These are phyloP conservation scores for Drosophila rubida DNA, from an alignment of 2,888 invertebrate genomes.

Conservation along the genomic window DNA sequence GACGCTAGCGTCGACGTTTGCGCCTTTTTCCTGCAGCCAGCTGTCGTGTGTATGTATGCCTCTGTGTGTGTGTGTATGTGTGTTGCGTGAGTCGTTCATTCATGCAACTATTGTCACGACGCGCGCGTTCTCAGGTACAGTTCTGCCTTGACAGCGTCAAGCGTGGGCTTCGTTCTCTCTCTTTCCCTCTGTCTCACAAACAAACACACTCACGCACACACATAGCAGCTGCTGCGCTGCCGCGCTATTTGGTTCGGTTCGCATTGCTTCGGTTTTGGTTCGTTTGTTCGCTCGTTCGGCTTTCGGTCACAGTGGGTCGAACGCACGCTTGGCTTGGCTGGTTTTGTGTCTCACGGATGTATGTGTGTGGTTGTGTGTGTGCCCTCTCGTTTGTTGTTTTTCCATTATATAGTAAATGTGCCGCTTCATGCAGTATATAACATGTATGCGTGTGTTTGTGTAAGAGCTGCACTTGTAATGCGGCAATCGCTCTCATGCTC, in stretches of 20 bases:
- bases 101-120: slow-evolving; percentile 64
- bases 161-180: slow-evolving; percentile 30
- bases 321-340: slow-evolving; percentile 72
- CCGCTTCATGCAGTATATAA: slow-evolving; percentile 31
- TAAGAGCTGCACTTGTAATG: slow-evolving; percentile 75
- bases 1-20: slow-evolving; percentile 37
- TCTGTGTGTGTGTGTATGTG: slow-evolving; percentile 23
- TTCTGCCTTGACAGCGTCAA: slow-evolving; percentile 57
- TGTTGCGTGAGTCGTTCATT: slow-evolving; percentile 64
- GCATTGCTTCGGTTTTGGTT: slow-evolving; percentile 50
- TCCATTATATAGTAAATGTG: slow-evolving; percentile 71
- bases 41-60: slow-evolving; percentile 49
- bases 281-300: slow-evolving; percentile 45
- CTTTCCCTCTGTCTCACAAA: neutral
- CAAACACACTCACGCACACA: slow-evolving; percentile 11
- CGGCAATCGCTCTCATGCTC: slow-evolving; percentile 49
- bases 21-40: slow-evolving; percentile 63
- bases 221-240: slow-evolving; percentile 45
- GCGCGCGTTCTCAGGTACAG: slow-evolving; percentile 73
- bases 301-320: slow-evolving; percentile 68
- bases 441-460: slow-evolving; percentile 10
- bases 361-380: slow-evolving; percentile 20
- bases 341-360: slow-evolving; percentile 57
- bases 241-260: slow-evolving; percentile 34
- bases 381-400: slow-evolving; percentile 51